Evolutionary conservation across 2,113 vertebrate species (phyloP).

Genomic region (Oryzias melastigma): DNA sequence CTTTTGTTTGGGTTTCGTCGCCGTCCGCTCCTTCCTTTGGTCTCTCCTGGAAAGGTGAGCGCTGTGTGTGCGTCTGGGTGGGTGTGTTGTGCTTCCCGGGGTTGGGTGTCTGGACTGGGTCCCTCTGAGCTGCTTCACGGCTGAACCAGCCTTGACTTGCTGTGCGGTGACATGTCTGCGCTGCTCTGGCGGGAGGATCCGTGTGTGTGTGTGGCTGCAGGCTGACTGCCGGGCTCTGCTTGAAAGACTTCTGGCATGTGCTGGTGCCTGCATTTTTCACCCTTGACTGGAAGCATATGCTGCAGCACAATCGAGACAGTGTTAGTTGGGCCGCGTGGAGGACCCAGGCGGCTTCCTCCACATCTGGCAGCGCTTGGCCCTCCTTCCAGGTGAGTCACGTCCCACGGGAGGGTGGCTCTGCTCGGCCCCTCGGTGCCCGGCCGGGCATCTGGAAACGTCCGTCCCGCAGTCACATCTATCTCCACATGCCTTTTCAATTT

Average conservation of each 20-base stretch:
- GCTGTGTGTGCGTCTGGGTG: slow-evolving; percentile 54
- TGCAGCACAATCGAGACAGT: slow-evolving; percentile 90
- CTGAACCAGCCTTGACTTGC: slow-evolving; percentile 92
- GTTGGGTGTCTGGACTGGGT: slow-evolving; percentile 83
- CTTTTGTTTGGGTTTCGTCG: too few relatives aligned
- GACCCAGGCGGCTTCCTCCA: slow-evolving; percentile 87
- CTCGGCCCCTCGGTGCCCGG: slow-evolving; percentile 47
- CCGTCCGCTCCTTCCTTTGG: too few relatives aligned
- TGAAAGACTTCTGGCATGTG: slow-evolving; percentile 95
- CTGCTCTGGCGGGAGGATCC: slow-evolving; percentile 83
- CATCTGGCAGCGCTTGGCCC: slow-evolving; percentile 94
- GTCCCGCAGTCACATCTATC: slow-evolving; percentile 89
- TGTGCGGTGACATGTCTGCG: slow-evolving; percentile 92
- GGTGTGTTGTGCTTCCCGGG: slow-evolving; percentile 57
- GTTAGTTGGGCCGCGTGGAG: slow-evolving; percentile 86
- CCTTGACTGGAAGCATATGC: slow-evolving; percentile 98
- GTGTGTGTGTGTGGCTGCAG: slow-evolving; percentile 81
- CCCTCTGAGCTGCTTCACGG: slow-evolving; percentile 81
- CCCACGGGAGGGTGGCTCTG: slow-evolving; percentile 89
- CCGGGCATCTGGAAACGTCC: slow-evolving; percentile 95
- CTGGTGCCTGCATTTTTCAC: slow-evolving; percentile 94
- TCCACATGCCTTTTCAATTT: slow-evolving; percentile 91
- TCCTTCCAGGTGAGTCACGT: slow-evolving; percentile 94
- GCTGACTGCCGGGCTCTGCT: slow-evolving; percentile 93
- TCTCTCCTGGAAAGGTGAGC: too few relatives aligned